Evolutionary conservation across 2,888 invertebrate genomes (phyloP).

Genomic region (Cheilosia vernalis): DNA sequence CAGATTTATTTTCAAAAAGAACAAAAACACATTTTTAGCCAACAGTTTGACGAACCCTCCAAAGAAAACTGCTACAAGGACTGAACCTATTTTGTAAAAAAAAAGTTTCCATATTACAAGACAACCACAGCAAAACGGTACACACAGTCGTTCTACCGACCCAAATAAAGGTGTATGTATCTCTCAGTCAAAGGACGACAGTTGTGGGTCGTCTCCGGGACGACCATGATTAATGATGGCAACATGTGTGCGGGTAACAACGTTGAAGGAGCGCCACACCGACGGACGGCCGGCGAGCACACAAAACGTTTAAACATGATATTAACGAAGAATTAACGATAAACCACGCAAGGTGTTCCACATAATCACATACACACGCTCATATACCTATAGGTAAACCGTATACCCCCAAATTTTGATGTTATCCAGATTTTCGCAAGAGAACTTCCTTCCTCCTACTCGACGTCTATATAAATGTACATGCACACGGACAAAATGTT

Average conservation of each 20-base stretch:
- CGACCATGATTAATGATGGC: conserved; percentile 82
- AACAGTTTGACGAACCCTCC: no score
- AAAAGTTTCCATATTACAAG: no score
- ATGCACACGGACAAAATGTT: neutral
- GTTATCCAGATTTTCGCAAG: conserved; percentile 63
- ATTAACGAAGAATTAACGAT: conserved; percentile 74
- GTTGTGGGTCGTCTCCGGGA: conserved; percentile 80
- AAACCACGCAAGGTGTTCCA: conserved; percentile 72
- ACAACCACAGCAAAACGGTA: neutral
- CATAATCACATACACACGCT: conserved; percentile 46
- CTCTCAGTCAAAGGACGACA: conserved; percentile 55
- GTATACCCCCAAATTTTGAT: conserved; percentile 27
- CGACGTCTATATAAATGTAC: neutral
- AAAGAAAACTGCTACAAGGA: no score
- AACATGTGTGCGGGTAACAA: conserved; percentile 80
- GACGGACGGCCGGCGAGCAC: conserved; percentile 12
- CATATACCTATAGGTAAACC: neutral
- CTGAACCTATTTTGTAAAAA: no score
- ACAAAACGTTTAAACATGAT: conserved; percentile 70
- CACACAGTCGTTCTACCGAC: conserved; percentile 3
- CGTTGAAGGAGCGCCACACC: conserved; percentile 53
- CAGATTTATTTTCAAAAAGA: no score
- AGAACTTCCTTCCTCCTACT: conserved; percentile 40
- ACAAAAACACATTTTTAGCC: no score
- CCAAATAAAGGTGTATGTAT: conserved; percentile 50